These are phyloP conservation scores for Thripadectes ignobilis DNA, from an alignment of 2,797 vertebrate species.

Conservation along the genomic window DNA sequence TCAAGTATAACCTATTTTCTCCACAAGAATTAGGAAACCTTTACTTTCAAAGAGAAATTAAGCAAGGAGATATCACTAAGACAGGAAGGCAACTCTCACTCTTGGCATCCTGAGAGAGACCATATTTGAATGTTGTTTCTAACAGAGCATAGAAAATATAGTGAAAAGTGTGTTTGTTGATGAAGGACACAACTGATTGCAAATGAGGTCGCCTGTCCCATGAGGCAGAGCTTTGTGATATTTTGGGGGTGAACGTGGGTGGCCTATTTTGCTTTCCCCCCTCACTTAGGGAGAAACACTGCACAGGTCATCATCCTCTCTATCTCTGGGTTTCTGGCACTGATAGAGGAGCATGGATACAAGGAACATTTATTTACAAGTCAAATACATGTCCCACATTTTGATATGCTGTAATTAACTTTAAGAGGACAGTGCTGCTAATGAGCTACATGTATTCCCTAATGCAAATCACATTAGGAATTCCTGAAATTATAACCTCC, in stretches of 20 bases:
- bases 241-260: conserved; percentile 26
- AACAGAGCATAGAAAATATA: neutral
- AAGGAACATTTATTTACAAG: conserved; percentile 16
- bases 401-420: conserved; percentile 13
- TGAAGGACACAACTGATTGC: neutral
- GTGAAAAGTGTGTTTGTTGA: conserved; percentile 27
- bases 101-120: neutral
- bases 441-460: neutral
- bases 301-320: neutral
- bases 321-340: neutral
- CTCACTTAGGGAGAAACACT: neutral
- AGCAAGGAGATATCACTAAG: neutral
- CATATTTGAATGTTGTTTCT: conserved; percentile 12
- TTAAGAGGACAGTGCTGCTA: neutral
- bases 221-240: conserved; percentile 2
- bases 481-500: neutral
- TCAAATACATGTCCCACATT: neutral
- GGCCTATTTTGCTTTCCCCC: conserved; percentile 5
- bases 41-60: neutral
- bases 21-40: neutral
- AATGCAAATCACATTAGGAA: conserved; percentile 24
- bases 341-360: neutral
- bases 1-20: neutral
- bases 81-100: neutral
- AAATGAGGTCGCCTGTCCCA: conserved; percentile 13